Evolutionary conservation across 1,140 invertebrate species (phyloP).

Genomic region (Ridgeia piscesae): DNA sequence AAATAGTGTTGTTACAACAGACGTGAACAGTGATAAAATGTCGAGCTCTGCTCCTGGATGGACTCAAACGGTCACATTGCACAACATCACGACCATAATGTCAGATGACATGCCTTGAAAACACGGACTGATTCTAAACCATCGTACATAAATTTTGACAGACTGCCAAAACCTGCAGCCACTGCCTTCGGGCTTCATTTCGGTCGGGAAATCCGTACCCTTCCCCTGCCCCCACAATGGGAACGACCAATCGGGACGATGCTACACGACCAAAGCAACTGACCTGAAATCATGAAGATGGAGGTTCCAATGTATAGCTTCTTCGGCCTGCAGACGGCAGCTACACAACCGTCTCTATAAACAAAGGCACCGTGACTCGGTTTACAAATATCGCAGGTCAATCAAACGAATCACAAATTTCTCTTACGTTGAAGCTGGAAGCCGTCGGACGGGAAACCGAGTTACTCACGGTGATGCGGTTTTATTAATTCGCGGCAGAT

Average conservation of each 20-base stretch:
- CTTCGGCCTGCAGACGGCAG: not conserved
- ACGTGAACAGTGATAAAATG: too few species aligned
- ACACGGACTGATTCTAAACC: not conserved
- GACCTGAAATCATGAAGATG: not conserved
- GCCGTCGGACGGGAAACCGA: not conserved
- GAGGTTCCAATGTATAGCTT: not conserved
- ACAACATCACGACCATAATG: not conserved
- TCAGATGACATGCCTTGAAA: not conserved
- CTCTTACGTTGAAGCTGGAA: not conserved
- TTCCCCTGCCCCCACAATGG: not conserved
- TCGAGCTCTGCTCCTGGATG: too few species aligned
- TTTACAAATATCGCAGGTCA: conserved; percentile 1
- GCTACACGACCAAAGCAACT: not conserved
- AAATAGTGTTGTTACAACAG: too few species aligned
- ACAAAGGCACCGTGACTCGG: not conserved
- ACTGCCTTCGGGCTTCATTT: not conserved
- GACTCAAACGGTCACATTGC: not conserved
- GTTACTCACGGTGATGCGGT: not conserved
- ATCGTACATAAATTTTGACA: not conserved
- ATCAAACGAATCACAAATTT: conserved; percentile 6
- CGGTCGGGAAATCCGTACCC: not conserved
- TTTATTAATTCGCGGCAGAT: not conserved
- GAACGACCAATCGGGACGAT: not conserved
- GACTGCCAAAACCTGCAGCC: not conserved
- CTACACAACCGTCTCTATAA: not conserved